Percentiles rank a stretch among this genome's conserved stretches.
These are phyloP conservation scores for Falco berigora DNA, from an alignment of 2,797 vertebrate species.

Conservation along the genomic window DNA sequence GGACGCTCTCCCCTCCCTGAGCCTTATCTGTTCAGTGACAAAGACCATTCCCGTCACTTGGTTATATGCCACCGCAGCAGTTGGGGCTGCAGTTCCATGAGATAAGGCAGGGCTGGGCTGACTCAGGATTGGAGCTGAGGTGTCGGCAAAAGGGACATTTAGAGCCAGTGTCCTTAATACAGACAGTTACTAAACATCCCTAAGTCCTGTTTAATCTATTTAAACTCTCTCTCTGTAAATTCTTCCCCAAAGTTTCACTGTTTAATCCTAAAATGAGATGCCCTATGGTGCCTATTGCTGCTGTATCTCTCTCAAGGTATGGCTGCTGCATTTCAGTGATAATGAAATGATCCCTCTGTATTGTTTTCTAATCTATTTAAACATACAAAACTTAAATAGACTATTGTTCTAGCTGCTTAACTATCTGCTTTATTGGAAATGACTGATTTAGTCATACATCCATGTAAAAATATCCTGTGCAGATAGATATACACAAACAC, in stretches of 20 bases:
- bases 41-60: not conserved
- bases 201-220: not conserved
- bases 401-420: not conserved
- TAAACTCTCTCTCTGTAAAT: not conserved
- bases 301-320: not conserved
- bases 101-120: not conserved
- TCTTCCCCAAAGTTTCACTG: not conserved
- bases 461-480: not conserved
- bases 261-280: not conserved
- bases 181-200: not conserved
- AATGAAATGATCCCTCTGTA: not conserved
- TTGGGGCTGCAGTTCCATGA: not conserved
- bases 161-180: not conserved
- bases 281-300: not conserved
- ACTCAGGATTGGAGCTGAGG: not conserved
- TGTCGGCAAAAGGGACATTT: not conserved
- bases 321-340: not conserved
- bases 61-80: not conserved
- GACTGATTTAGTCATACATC: not conserved
- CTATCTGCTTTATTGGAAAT: not conserved
- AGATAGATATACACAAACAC: not conserved
- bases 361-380: slow-evolving; percentile 20
- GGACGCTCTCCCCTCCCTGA: fast-evolving
- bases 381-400: not conserved
- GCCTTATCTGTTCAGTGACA: not conserved